These are phyloP conservation scores for Tiaroga cobitis DNA, from an alignment of 2,797 vertebrate genomes.

Conservation along the genomic window DNA sequence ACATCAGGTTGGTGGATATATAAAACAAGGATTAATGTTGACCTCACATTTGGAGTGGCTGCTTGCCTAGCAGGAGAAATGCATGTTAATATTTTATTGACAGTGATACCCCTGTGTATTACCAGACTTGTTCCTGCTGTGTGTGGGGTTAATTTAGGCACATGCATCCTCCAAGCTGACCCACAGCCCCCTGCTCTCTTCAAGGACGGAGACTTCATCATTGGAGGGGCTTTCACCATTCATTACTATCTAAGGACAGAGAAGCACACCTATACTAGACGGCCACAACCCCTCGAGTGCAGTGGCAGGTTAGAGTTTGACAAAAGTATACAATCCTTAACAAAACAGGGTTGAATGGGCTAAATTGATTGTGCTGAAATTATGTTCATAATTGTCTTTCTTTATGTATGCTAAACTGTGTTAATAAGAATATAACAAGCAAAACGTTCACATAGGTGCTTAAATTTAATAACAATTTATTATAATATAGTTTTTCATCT, in stretches of 20 bases:
- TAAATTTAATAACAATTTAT: not conserved
- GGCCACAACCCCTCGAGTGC: conserved; percentile 41
- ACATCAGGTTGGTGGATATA: not conserved
- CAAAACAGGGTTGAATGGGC: not conserved
- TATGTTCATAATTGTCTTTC: not conserved
- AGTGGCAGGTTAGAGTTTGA: conserved; percentile 40
- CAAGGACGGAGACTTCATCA: conserved; percentile 52
- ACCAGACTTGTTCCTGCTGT: not conserved
- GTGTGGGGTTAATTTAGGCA: conserved; percentile 8
- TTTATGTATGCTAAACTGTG: not conserved
- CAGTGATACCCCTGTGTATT: conserved; percentile 13
- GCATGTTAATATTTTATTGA: conserved; percentile 2
- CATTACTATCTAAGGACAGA: conserved; percentile 36
- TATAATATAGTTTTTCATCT: not conserved
- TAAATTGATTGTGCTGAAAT: not conserved
- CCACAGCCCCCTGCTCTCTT: conserved; percentile 30
- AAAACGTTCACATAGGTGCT: not conserved
- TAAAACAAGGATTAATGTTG: not conserved
- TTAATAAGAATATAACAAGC: not conserved
- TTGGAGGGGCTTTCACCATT: conserved; percentile 58
- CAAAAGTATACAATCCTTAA: not conserved
- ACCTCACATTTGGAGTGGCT: not conserved
- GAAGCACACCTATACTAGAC: conserved; percentile 30
- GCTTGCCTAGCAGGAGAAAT: not conserved
- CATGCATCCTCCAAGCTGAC: conserved; percentile 41